A percentile compares a stretch with the other conserved stretches of the same genome.
Conservation (phyloP, 1,140 invertebrate genomes). For the Drosophila cardini region DNA sequence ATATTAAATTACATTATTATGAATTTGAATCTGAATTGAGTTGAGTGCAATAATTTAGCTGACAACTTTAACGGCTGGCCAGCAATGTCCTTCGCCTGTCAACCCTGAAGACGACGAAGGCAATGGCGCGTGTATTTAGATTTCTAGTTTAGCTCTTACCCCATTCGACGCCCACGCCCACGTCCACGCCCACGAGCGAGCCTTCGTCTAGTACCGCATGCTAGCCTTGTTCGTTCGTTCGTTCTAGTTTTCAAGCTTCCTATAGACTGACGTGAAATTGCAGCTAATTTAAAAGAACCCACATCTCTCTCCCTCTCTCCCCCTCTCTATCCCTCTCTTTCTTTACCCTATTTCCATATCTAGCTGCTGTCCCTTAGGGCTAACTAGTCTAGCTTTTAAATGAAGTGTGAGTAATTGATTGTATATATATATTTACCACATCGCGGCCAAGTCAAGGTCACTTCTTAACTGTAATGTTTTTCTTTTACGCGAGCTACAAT, state of each 20-base stretch:
- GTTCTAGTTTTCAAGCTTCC: constrained; percentile 32
- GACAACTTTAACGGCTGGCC: constrained; percentile 7
- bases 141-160: constrained; percentile 1
- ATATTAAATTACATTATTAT: constrained; percentile 49
- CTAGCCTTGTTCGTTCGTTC: constrained; percentile 17
- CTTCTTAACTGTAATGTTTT: constrained; percentile 40
- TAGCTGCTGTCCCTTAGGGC: constrained; percentile 2
- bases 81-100: constrained; percentile 63
- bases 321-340: not conserved
- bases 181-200: not conserved
- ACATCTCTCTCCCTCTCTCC: not conserved
- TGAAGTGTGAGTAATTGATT: constrained; percentile 65
- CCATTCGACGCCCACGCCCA: constrained; percentile 19
- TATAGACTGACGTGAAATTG: constrained; percentile 48
- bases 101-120: constrained; percentile 18
- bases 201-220: constrained; percentile 3
- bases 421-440: constrained; percentile 20
- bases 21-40: constrained; percentile 16
- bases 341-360: not conserved
- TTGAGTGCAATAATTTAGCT: constrained; percentile 11
- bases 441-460: constrained; percentile 57
- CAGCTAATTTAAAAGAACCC: constrained; percentile 51
- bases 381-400: constrained; percentile 10
- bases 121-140: constrained; percentile 6
- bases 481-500: constrained; percentile 38